These are phyloP conservation scores for Resseliella maxima DNA, from an alignment of 2,888 invertebrate genomes.

Conservation along the genomic window DNA sequence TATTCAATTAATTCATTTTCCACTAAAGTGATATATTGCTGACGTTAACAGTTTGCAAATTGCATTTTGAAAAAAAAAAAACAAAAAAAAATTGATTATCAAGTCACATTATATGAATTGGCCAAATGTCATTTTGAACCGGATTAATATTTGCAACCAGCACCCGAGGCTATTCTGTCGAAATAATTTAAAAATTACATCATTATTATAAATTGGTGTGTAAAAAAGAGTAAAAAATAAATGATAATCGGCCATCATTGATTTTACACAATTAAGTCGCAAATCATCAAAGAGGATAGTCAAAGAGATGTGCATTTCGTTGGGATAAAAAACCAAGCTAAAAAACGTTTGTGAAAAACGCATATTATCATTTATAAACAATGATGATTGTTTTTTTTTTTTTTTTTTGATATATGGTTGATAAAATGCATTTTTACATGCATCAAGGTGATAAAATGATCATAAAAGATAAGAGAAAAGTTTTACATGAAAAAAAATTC, in stretches of 20 bases:
- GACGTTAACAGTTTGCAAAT: constrained; percentile 1
- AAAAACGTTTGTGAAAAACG: too few species aligned
- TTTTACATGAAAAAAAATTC: too few species aligned
- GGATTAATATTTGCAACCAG: not conserved
- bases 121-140: not conserved
- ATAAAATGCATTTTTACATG: not conserved
- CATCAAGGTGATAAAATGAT: not conserved
- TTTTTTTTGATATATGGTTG: too few species aligned
- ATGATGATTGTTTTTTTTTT: too few species aligned
- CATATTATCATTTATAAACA: too few species aligned
- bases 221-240: too few species aligned
- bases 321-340: too few species aligned
- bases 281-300: too few species aligned
- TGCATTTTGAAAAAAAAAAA: too few species aligned
- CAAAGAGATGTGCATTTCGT: too few species aligned
- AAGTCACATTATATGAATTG: constrained; percentile 1
- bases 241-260: too few species aligned
- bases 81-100: constrained; percentile 33
- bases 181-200: not conserved
- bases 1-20: not conserved
- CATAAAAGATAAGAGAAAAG: not conserved
- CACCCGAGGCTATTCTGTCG: not conserved
- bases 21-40: not conserved
- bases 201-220: not conserved
- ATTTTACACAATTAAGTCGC: too few species aligned